Conservation (phyloP, 2,797 vertebrate species). For the Steatocranus sp. region DNA sequence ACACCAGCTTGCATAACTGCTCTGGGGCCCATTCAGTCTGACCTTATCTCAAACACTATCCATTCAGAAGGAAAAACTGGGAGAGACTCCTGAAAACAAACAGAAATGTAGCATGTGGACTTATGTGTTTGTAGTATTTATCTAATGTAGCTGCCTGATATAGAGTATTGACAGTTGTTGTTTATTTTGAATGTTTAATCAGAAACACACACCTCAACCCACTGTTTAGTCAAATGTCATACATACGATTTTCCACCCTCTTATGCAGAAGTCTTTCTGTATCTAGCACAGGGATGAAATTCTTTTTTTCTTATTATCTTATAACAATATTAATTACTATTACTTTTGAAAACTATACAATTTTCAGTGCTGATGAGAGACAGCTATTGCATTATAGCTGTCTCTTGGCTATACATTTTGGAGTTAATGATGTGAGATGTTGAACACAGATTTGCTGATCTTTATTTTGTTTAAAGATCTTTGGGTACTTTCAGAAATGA, state of each 20-base stretch:
- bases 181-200: neutral
- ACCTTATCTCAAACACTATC: constrained; percentile 44
- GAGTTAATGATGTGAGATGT: neutral
- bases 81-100: constrained; percentile 33
- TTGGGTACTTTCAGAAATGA: neutral
- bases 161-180: neutral
- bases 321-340: neutral
- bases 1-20: constrained; percentile 56
- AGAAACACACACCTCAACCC: neutral
- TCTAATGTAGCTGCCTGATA: constrained; percentile 2
- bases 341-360: neutral
- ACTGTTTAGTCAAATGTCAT: neutral
- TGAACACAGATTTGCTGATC: neutral
- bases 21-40: constrained; percentile 27
- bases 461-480: neutral
- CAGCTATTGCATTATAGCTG: neutral
- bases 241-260: neutral
- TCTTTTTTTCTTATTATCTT: neutral
- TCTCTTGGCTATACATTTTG: neutral
- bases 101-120: constrained; percentile 8
- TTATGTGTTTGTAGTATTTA: constrained; percentile 7
- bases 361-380: neutral
- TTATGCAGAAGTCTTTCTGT: neutral
- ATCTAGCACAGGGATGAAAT: neutral
- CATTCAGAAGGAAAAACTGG: constrained; percentile 22